Base-by-base conservation (phyloP, 2,797 vertebrate genomes). In the Sphaeramia orbicularis region DNA sequence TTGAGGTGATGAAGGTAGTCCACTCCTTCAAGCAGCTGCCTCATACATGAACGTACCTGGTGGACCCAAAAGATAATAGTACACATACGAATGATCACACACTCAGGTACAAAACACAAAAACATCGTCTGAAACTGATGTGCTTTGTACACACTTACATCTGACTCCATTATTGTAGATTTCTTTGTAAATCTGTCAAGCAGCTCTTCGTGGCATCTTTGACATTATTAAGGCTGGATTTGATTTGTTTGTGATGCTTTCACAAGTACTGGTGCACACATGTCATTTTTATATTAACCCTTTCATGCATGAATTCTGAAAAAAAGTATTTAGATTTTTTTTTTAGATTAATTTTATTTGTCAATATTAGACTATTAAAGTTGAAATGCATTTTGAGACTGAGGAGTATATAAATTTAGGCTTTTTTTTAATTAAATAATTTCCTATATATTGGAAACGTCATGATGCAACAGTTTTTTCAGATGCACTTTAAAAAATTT, bases 201-300 rank as follows among this genome's bases (percentile, higher is more conserved):
- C 71, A 99, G 87, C 78, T 98, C 97, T 66, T 99, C 98, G 19
- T 98, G 94, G 65, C 98, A 99, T 80, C 98, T 99, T 79, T 14
- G 52, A 45, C 12, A 12, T 52, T 24, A 83, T 97, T 92, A 97
- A 97, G 94, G 93, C 59, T 76, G 49, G 44, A 54, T 57, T 43
- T 76, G 32, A 41, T 13, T 7, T 16, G 10, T 15, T 36, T 67
- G 8, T 16, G 13, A 50, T 12, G 16, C 8, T 35, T 44, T 48
- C 12, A 42, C 3, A 48, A 48, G 6, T 2, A 14, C 16, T 5
- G 14, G 9, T 18, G 9, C 6, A 42, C 41, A 4, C 6, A 8
- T 32, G 6, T 32, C 5, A 32, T 32, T 32, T 27, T 27, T 24
- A 24, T 24, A 24, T 24, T 24, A 24, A 24, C 4, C 21, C 21